A percentile compares a stretch with the other conserved stretches of the same genome.
These are phyloP conservation scores for Pimephales promelas DNA, from an alignment of 2,113 vertebrate species.

Conservation along the genomic window DNA sequence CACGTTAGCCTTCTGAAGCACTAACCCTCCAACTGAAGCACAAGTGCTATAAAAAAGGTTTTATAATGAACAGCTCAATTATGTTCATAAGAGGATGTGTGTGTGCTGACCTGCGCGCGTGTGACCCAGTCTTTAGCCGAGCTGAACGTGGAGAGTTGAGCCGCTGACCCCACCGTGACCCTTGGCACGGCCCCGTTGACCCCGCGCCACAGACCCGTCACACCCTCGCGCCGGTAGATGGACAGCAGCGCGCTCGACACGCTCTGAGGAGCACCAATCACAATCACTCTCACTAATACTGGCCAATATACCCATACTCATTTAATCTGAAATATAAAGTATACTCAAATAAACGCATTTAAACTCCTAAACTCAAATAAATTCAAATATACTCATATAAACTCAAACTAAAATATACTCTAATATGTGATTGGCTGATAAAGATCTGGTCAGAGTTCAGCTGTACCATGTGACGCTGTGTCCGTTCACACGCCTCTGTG, in stretches of 20 bases:
- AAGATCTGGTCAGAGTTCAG: not conserved
- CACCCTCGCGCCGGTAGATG: constrained; percentile 87
- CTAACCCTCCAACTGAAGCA: too few relatives aligned
- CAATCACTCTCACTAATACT: too few relatives aligned
- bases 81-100: not conserved
- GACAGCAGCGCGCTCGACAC: constrained; percentile 79
- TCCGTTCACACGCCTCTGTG: not conserved
- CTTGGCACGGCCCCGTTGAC: constrained; percentile 88
- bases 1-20: too few relatives aligned
- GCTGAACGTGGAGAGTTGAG: constrained; percentile 89
- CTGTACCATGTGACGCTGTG: not conserved
- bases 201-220: constrained; percentile 88
- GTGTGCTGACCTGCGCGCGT: constrained; percentile 64
- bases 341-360: too few relatives aligned
- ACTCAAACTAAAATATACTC: not conserved
- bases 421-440: constrained; percentile 29
- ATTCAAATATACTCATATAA: not conserved
- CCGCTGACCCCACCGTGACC: constrained; percentile 90
- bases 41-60: too few relatives aligned
- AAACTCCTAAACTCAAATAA: not conserved
- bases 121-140: constrained; percentile 88
- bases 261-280: constrained; percentile 70
- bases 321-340: too few relatives aligned
- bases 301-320: too few relatives aligned
- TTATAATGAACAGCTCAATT: too few relatives aligned